phyloP scores from a whole-genome alignment of 2,888 invertebrate species.

The Lordiphosa andalusiaca region DNA sequence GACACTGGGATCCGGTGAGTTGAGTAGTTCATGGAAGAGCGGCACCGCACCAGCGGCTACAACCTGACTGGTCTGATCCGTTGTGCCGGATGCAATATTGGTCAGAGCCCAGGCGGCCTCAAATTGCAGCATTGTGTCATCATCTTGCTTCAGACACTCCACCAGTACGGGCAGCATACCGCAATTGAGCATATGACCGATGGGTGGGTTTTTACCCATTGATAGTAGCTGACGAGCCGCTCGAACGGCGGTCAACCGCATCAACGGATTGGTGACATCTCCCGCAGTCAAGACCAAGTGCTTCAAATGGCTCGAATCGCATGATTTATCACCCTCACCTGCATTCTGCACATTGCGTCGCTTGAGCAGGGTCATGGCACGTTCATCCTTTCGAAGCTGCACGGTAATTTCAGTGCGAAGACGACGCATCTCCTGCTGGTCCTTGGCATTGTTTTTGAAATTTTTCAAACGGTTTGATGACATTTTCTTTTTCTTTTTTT shows the following conservation, averaged over 20 bases:
- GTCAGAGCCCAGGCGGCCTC: slow-evolving; percentile 99
- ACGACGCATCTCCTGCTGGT: slow-evolving; percentile 99
- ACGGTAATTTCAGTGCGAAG: slow-evolving; percentile 97
- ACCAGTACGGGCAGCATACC: slow-evolving; percentile 97
- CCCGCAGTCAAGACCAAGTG: too few relatives aligned
- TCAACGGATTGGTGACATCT: too few relatives aligned
- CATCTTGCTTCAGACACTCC: slow-evolving; percentile 91
- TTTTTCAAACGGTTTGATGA: slow-evolving; percentile 89
- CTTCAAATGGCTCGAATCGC: slow-evolving; percentile 82
- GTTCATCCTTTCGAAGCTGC: slow-evolving; percentile 97
- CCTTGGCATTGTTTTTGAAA: slow-evolving; percentile 99
- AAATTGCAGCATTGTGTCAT: slow-evolving; percentile 94
- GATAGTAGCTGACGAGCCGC: slow-evolving; percentile 85
- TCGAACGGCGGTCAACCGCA: too few relatives aligned
- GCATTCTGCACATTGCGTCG: slow-evolving; percentile 95
- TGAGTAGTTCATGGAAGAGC: slow-evolving; percentile 82
- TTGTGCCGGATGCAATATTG: slow-evolving; percentile 97
- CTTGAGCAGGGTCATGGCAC: slow-evolving; percentile 97
- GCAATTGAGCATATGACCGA: slow-evolving; percentile 95
- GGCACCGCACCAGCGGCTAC: slow-evolving; percentile 97
- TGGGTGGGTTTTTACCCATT: slow-evolving; percentile 98
- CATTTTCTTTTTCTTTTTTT: slow-evolving; percentile 58
- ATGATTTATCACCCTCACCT: slow-evolving; percentile 89
- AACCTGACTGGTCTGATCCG: slow-evolving; percentile 93
- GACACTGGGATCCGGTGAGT: slow-evolving; percentile 96